phyloP scores from a whole-genome alignment of 2,113 vertebrate genomes.

The Potamarius usumacintae region DNA sequence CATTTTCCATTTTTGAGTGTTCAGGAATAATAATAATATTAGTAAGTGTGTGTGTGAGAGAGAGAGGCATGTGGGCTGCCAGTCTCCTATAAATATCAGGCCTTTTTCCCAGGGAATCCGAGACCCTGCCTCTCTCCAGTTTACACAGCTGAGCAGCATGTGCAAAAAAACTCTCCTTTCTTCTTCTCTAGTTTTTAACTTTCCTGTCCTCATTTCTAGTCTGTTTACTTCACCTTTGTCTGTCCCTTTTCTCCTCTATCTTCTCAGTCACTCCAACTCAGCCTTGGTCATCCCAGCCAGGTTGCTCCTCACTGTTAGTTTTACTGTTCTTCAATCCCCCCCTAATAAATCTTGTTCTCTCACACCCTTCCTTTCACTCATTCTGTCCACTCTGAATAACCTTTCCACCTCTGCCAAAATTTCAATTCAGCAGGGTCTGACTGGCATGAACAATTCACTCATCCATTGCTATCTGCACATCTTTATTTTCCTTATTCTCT shows the following conservation, averaged over 20 bases:
- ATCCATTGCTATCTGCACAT: neutral
- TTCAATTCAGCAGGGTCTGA: conserved; percentile 6
- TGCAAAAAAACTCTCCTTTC: conserved; percentile 69
- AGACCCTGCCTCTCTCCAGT: conserved; percentile 76
- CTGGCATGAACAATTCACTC: neutral
- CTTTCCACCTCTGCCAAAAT: neutral
- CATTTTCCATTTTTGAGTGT: conserved; percentile 79
- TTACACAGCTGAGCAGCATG: conserved; percentile 84
- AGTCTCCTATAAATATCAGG: conserved; percentile 79
- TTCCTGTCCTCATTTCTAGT: conserved; percentile 26
- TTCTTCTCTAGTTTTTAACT: conserved; percentile 45
- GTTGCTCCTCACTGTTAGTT: neutral
- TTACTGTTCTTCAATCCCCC: neutral
- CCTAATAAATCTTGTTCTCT: conserved; percentile 36
- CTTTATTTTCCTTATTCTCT: conserved; percentile 33
- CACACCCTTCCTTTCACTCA: conserved; percentile 49
- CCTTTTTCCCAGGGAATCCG: conserved; percentile 75
- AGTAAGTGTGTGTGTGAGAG: conserved; percentile 61
- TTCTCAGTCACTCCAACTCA: neutral
- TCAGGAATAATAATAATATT: conserved; percentile 74
- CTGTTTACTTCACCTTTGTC: conserved; percentile 43
- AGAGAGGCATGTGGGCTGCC: conserved; percentile 66
- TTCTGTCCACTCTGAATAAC: conserved; percentile 47
- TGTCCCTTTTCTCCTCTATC: neutral
- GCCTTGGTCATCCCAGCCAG: neutral